Evolutionary conservation across 2,113 vertebrate genomes (phyloP), one percentile per base, ranked within the genome.

Genomic region (Pelodiscus sinensis): DNA sequence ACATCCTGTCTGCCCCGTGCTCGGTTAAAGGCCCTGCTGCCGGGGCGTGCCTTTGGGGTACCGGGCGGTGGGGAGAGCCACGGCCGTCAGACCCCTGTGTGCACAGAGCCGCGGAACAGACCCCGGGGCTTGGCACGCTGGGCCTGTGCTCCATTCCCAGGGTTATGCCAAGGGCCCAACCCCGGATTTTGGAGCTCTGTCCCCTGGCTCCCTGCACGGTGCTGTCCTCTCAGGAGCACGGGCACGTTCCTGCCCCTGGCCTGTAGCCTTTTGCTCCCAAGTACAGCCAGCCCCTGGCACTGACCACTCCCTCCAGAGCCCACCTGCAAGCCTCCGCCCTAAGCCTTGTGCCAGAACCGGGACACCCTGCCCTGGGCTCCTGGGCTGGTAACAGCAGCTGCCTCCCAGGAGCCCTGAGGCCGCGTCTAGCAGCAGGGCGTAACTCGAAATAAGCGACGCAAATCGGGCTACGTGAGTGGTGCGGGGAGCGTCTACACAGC

Each of bases 251-350:
- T 10, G n/a, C n/a, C 65, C 60, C 56, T 86, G 81, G 38, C 35
- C 0, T 38, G 82, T 84, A 5, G 27, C 29, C 56, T 15, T 71
- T 14, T 55, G 79, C 27, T 0, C 21, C 44, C 54, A 9, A 25
- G 29, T 86, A 50, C 24, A 52, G 81, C 52, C 51, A 44, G 73
- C 78, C 5, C 2, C 29, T 21, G 19, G 65, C n/a, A 19, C 65
- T 71, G 65, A 19, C 65, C 65, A 9, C 9, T 4, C n/a, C 65
- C 31, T 68, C 65, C 65, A 71, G 65, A 71, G 35, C 18, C 54
- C 55, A 24, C 31, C 15, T 25, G 79, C 7, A n/a, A 57, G 31
- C 21, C 11, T 80, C n/a, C 14, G 79, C 56, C 79, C n/a, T 35
- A 14, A 56, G 11, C 35, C 6, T 58, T 18, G 13, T 3, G 24